phyloP scores from a whole-genome alignment of 2,113 vertebrate genomes.

The Daphoenositta chrysoptera region DNA sequence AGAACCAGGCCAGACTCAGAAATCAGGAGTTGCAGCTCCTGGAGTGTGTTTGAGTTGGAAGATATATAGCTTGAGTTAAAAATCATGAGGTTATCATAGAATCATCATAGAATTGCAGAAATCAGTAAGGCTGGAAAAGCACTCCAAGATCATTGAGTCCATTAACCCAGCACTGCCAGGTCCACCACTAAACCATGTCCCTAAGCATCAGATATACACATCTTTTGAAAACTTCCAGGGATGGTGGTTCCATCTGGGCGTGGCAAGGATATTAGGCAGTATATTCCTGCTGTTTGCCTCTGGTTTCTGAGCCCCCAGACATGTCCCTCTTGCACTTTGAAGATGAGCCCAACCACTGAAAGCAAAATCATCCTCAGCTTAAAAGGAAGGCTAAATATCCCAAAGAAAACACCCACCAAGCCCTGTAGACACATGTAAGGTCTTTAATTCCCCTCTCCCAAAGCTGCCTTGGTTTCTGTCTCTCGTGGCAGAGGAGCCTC shows the following conservation, averaged over 20 bases:
- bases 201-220: neutral
- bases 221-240: neutral
- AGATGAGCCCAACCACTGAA: neutral
- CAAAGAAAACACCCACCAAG: neutral
- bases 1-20: neutral
- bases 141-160: neutral
- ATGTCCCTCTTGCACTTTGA: neutral
- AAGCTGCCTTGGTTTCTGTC: neutral
- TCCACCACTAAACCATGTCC: neutral
- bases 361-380: neutral
- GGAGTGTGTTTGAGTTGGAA: neutral
- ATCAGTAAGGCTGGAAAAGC: neutral
- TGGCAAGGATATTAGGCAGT: neutral
- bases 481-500: neutral
- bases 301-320: neutral
- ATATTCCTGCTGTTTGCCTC: neutral
- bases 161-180: neutral
- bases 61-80: neutral
- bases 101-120: neutral
- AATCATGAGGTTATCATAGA: neutral
- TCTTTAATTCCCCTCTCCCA: neutral
- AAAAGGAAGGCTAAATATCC: neutral
- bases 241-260: neutral
- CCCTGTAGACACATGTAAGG: neutral
- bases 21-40: neutral